These are phyloP conservation scores for Vipera ursinii DNA, from an alignment of 2,797 vertebrate genomes.

Conservation along the genomic window DNA sequence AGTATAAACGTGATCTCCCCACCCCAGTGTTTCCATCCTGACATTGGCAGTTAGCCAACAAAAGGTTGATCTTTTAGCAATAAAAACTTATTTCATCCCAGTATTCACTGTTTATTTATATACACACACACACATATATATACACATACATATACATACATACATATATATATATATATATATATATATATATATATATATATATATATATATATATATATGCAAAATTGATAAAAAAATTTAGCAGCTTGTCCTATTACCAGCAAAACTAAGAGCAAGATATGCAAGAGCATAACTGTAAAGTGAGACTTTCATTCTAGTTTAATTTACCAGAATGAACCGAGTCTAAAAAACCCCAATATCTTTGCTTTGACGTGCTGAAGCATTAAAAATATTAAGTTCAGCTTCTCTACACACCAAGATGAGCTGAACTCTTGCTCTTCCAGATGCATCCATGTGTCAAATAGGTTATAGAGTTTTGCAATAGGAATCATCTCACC, in stretches of 20 bases:
- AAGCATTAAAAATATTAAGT: constrained; percentile 33
- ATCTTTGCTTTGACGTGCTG: background rate
- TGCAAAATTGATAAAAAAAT: background rate
- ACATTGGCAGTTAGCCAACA: no score
- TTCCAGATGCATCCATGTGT: constrained; percentile 3
- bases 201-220: no score
- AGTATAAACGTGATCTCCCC: no score
- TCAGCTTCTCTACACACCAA: background rate
- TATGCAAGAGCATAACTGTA: background rate
- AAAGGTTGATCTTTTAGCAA: no score
- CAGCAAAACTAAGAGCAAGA: background rate
- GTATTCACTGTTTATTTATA: no score
- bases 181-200: no score
- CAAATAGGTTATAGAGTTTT: constrained; percentile 20
- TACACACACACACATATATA: no score
- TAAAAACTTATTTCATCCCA: no score
- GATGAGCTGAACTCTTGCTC: constrained; percentile 22
- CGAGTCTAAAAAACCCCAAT: background rate
- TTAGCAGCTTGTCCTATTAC: background rate
- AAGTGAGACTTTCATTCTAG: background rate
- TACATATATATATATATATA: no score
- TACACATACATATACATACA: no score
- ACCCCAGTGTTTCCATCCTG: no score
- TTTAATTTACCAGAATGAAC: background rate
- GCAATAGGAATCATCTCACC: constrained; percentile 72